Base-by-base conservation (phyloP, 2,113 vertebrate genomes). In the Trogon surrucura region DNA sequence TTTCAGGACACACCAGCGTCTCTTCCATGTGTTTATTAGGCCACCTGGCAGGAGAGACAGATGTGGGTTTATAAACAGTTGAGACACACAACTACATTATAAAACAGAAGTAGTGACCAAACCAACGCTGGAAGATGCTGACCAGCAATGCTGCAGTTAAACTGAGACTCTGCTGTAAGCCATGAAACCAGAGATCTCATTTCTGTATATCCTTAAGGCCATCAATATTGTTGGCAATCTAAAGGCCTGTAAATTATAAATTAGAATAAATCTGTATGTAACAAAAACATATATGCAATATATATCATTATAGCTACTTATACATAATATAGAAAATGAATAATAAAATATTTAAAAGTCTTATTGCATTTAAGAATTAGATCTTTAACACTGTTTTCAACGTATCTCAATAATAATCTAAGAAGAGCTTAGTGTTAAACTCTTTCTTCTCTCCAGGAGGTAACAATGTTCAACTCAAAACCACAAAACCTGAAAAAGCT, bases 1-100 rank as follows among this genome's bases (percentile, higher is more conserved):
- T 97, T 99, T 99, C 78, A 99, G 98, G 54, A 99, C 99, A 27
- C 99, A 99, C 99, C 99, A 99, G 92, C 99, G 99, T 44, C 99
- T 98, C 95, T 99, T 99, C 99, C 99, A 99, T 4, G 98, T 98
- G 97, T 99, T 99, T 96, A 99, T 99, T 82, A 99, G 94, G 11
- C 99, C 99, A 56, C 99, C 99, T 99, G 97, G n/a, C 85, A 90
- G 91, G 47, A 92, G 4, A 73, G 47, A 79, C 41, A 88, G 34
- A 74, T 50, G 44, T 44, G 16, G 27, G 30, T 65, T 86, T 85
- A 51, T 6, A 54, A 3, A 9, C 38, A 57, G 53, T 36, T 69
- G 80, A 94, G 84, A 87, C 20, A 70, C 72, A 66, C 5, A 78
- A 73, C 27, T 64, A 4, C 12, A 47, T 62, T 48, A 47, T 45